A percentile compares a stretch with the other conserved stretches of the same genome.
These are phyloP conservation scores for Bergia puertoricense DNA, from an alignment of 92 coral and sea anemone genomes.

Conservation along the genomic window DNA sequence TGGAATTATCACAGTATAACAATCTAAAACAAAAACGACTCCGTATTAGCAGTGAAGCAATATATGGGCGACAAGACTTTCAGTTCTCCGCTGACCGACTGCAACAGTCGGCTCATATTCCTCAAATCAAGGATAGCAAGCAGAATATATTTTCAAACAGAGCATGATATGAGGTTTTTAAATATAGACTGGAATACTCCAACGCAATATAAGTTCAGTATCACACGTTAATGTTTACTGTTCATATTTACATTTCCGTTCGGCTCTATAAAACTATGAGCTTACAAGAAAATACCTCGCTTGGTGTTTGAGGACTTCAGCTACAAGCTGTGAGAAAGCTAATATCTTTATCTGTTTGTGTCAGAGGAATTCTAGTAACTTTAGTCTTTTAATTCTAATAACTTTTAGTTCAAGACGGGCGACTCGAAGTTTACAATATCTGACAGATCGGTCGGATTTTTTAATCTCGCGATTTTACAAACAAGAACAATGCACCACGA, in stretches of 20 bases:
- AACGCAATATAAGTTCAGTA: neutral
- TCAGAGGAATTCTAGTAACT: too few species aligned
- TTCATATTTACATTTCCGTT: neutral
- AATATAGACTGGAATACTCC: neutral
- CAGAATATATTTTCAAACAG: too few species aligned
- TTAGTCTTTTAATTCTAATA: too few species aligned
- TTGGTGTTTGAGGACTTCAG: neutral
- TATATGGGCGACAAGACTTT: neutral
- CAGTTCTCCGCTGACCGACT: constrained; percentile 1
- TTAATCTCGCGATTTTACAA: too few species aligned
- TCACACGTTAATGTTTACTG: neutral
- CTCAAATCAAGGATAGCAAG: neutral
- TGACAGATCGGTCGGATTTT: too few species aligned
- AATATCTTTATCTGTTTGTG: too few species aligned
- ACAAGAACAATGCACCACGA: too few species aligned
- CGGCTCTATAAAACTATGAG: neutral
- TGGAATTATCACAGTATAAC: constrained; percentile 18
- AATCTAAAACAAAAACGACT: constrained; percentile 7
- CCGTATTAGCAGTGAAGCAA: constrained; percentile 28
- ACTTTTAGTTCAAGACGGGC: too few species aligned
- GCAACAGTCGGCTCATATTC: constrained; percentile 17
- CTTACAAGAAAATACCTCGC: neutral
- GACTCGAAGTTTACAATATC: too few species aligned
- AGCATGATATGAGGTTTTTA: too few species aligned
- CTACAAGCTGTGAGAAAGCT: too few species aligned